phyloP scores from a whole-genome alignment of 2,797 vertebrate species.

The Serranus cabrilla region DNA sequence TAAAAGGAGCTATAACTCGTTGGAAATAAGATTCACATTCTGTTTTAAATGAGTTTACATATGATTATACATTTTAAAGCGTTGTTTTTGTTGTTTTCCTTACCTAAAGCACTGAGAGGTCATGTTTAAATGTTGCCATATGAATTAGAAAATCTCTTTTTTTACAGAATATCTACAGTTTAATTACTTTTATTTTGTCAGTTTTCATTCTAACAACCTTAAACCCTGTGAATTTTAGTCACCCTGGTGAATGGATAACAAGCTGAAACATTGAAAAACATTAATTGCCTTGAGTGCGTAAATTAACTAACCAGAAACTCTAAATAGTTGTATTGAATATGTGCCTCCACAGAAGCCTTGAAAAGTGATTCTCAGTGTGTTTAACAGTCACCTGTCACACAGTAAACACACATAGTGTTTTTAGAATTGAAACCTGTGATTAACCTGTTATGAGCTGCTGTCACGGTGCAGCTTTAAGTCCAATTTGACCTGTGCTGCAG shows the following conservation, averaged over 20 bases:
- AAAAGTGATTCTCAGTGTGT: neutral
- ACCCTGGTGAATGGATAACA: neutral
- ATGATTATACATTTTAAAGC: too few relatives aligned
- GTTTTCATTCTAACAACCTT: too few relatives aligned
- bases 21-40: too few relatives aligned
- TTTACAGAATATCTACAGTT: too few relatives aligned
- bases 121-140: too few relatives aligned
- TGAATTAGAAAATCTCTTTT: too few relatives aligned
- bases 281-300: neutral
- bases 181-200: too few relatives aligned
- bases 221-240: too few relatives aligned
- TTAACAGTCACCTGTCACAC: neutral
- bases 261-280: neutral
- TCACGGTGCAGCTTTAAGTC: conserved; percentile 1
- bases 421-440: neutral
- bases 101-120: too few relatives aligned
- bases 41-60: too few relatives aligned
- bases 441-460: neutral
- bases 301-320: neutral
- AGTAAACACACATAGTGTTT: neutral
- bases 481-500: conserved; percentile 35
- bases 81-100: too few relatives aligned
- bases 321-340: neutral
- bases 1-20: too few relatives aligned
- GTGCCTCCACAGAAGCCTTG: neutral